Conservation (phyloP, 2,797 vertebrate genomes). For the Gymnothorax javanicus region DNA sequence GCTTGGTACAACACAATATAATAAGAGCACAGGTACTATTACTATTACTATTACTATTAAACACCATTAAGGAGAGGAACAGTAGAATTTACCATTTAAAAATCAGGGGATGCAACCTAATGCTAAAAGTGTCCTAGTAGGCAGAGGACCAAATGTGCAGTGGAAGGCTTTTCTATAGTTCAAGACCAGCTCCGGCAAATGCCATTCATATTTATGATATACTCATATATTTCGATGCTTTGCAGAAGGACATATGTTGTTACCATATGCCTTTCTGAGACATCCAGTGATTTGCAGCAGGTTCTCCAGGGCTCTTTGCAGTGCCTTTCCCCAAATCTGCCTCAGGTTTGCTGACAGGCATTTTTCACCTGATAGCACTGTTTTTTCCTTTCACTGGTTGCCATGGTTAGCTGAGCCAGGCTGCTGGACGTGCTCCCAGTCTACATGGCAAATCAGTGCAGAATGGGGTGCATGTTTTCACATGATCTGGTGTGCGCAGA, state of each 20-base stretch:
- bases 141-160: no score
- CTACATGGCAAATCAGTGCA: not conserved
- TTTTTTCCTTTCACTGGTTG: not conserved
- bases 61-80: no score
- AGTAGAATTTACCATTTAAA: no score
- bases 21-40: no score
- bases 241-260: not conserved
- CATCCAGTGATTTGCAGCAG: not conserved
- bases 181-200: no score
- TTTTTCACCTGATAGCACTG: not conserved
- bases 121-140: no score
- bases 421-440: not conserved
- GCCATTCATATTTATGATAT: not conserved
- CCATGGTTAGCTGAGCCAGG: slow-evolving; percentile 10
- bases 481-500: slow-evolving; percentile 52
- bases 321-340: not conserved
- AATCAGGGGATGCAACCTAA: no score
- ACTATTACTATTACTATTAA: no score
- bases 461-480: slow-evolving; percentile 28
- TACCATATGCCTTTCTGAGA: not conserved
- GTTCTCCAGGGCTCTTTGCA: not conserved
- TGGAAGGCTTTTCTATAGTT: no score
- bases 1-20: no score
- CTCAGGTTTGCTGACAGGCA: not conserved
- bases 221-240: not conserved